Base-by-base conservation (phyloP, 2,888 invertebrate species). In the Cantharis rustica region DNA sequence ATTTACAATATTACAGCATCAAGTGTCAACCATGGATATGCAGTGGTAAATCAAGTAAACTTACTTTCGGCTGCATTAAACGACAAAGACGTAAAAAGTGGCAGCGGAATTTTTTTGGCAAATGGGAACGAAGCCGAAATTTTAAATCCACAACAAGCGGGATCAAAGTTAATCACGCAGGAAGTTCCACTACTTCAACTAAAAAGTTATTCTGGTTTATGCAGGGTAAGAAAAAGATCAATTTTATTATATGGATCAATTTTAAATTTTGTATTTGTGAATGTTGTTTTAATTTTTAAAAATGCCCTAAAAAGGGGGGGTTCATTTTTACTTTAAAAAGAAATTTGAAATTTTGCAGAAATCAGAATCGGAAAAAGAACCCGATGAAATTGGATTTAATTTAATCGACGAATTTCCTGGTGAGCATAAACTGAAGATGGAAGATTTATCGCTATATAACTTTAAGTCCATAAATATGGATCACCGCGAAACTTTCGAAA, bases 11-110 rank as follows among this genome's bases (percentile, higher is more conserved):
- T n/a, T n/a, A n/a, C n/a, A n/a, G n/a, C 81, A 61, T 66, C 83
- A 20, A 81, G 82, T 31, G 72, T 82, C 4, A 84, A 84, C 76
- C 81, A 80, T 68, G 85, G 84, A 2, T 85, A 82, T 79, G 82
- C 83, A 3, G 80, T 79, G 31, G 80, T 80, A 16, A 80, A 81
- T 13, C 81, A 82, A 31, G 79, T 84, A 5, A 84, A 83, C 71
- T 62, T 85, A 10, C 61, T 85, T 47, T 82, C 82, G 16, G 76
- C 85, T 9, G 78, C 78, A 16, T 81, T 82, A 61, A 79, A 78
- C 27, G 77, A 80, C 66, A 71, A 66, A 13, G 69, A 76, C 7
- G 62, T 72, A 16, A 75, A 74, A 66, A 84, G 83, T 9, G 85
- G 85, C 11, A 81, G 82, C 68, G 85, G 83, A 4, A 81, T 84